phyloP scores from a whole-genome alignment of 2,888 invertebrate species.

The Drosophila ustulata region DNA sequence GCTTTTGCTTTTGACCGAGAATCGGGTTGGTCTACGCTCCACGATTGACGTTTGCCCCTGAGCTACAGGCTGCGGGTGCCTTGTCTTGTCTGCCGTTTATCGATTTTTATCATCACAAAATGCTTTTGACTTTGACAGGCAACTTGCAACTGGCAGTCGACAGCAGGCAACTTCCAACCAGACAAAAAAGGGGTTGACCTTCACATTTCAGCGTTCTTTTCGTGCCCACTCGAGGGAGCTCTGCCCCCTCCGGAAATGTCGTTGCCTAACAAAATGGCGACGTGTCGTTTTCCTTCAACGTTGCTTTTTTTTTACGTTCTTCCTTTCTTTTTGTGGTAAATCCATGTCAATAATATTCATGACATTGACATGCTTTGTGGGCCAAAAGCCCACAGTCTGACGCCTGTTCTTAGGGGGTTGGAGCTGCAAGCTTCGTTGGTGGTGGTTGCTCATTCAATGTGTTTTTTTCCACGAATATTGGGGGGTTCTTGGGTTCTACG shows the following conservation, averaged over 20 bases:
- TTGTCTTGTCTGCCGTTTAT: conserved; percentile 57
- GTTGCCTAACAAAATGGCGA: conserved; percentile 63
- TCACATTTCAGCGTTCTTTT: conserved; percentile 46
- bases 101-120: conserved; percentile 71
- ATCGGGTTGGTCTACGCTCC: conserved; percentile 54
- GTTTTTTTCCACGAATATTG: not conserved
- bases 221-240: conserved; percentile 5
- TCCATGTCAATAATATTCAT: conserved; percentile 79
- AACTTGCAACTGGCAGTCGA: conserved; percentile 3
- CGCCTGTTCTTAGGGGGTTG: conserved; percentile 36
- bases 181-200: conserved; percentile 74
- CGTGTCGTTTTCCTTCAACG: conserved; percentile 5
- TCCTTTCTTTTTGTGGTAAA: conserved; percentile 52
- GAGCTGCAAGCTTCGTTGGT: conserved; percentile 11
- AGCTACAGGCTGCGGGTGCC: conserved; percentile 39
- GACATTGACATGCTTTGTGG: conserved; percentile 80
- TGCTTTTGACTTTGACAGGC: conserved; percentile 69
- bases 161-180: conserved; percentile 11
- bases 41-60: conserved; percentile 28
- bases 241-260: conserved; percentile 47
- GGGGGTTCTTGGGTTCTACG: conserved; percentile 2
- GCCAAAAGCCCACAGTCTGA: conserved; percentile 43
- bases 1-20: conserved; percentile 50
- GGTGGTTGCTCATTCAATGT: conserved; percentile 32
- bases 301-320: not conserved